These are phyloP conservation scores for Taurulus bubalis DNA, from an alignment of 2,113 vertebrate genomes.

Conservation along the genomic window DNA sequence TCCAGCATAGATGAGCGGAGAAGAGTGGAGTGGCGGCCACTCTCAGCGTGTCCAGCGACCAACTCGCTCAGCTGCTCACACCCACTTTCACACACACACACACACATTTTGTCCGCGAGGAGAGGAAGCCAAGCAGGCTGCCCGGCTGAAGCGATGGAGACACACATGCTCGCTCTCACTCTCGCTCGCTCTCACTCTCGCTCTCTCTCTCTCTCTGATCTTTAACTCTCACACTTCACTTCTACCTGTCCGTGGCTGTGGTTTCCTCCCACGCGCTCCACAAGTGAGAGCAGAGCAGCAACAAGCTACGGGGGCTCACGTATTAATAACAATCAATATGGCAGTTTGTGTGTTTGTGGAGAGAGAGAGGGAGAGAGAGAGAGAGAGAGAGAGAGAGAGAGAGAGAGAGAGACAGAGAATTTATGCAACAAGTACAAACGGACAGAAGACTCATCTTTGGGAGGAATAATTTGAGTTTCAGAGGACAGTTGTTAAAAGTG, in stretches of 20 bases:
- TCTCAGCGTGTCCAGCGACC: slow-evolving; percentile 58
- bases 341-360: slow-evolving; percentile 18
- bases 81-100: slow-evolving; percentile 70
- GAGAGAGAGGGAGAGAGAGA: not conserved
- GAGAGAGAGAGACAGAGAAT: not conserved
- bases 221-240: slow-evolving; percentile 9
- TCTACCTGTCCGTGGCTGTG: slow-evolving; percentile 48
- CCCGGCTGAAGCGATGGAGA: not conserved
- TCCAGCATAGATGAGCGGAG: slow-evolving; percentile 75
- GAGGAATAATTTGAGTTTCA: not conserved
- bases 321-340: slow-evolving; percentile 63
- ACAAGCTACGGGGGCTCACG: slow-evolving; percentile 53
- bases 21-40: slow-evolving; percentile 64
- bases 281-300: slow-evolving; percentile 72
- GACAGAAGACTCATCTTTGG: not conserved
- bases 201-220: not conserved
- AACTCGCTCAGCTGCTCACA: slow-evolving; percentile 74
- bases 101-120: slow-evolving; percentile 13
- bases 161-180: not conserved
- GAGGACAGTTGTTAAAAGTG: not conserved
- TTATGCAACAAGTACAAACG: slow-evolving; percentile 11
- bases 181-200: not conserved
- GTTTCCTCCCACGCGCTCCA: slow-evolving; percentile 66
- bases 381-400: not conserved
- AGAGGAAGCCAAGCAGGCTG: not conserved